Conservation (phyloP, 2,797 vertebrate species). For the Choloepus didactylus region DNA sequence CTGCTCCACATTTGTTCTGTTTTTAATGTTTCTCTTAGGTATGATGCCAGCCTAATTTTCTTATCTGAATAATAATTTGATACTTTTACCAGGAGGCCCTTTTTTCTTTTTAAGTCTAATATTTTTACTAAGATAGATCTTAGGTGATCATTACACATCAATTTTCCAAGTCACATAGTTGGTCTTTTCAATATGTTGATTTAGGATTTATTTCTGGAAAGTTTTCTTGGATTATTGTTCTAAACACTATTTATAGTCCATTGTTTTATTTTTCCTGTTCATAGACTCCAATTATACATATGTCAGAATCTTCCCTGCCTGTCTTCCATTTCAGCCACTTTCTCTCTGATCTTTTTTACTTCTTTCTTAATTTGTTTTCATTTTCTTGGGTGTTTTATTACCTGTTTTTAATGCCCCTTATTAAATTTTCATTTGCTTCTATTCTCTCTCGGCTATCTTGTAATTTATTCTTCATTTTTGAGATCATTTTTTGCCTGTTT, state of each 20-base stretch:
- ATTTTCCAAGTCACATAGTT: background rate
- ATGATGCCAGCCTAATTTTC: background rate
- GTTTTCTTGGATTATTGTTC: slow-evolving; percentile 36
- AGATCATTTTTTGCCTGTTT: slow-evolving; percentile 1
- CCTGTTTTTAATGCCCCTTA: background rate
- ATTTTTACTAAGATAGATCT: background rate
- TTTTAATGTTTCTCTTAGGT: background rate
- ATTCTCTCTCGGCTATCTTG: background rate
- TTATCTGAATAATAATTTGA: background rate
- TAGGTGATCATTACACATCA: background rate
- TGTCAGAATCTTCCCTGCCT: slow-evolving; percentile 57
- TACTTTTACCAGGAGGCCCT: background rate
- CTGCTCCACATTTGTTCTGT: background rate
- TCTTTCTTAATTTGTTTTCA: slow-evolving; percentile 15
- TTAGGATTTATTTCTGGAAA: slow-evolving; percentile 39
- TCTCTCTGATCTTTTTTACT: background rate
- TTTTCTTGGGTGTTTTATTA: background rate
- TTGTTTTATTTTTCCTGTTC: background rate
- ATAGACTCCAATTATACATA: slow-evolving; percentile 39
- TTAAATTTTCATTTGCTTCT: slow-evolving; percentile 12
- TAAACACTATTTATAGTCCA: background rate
- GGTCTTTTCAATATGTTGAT: background rate
- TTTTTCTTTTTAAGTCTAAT: background rate
- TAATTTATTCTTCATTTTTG: slow-evolving; percentile 56
- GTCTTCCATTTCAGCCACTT: background rate